Evolutionary conservation across 1,140 invertebrate genomes (phyloP), one percentile per base, ranked within the genome.

Genomic region (Doryteuthis pealeii): DNA sequence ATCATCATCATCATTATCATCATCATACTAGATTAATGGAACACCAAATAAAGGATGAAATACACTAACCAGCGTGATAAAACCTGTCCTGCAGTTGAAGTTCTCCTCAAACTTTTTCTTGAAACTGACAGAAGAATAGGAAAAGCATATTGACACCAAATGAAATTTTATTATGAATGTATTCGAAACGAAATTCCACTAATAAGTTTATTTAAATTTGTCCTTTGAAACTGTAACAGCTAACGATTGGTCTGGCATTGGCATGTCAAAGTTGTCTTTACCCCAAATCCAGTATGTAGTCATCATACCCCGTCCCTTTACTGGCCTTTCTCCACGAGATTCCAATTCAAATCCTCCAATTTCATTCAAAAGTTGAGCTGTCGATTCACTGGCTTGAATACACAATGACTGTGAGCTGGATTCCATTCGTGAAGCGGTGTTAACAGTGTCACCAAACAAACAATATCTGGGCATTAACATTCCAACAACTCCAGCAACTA

Each of bases 381-480:
- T 97, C 8, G 90, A 91, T 0, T 93, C 91, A 81, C 95, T 97
- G 2, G 98, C 94, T 86, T 99, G 97, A 74, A 99, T 98, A 87
- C 92, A 94, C 10, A 98, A 87, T 26, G 96, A 94, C 93, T 54
- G 67, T 70, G 76, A 79, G 35, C 68, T 76, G 30, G 75, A 78
- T 35, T 89, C n/a, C n/a, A n/a, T n/a, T n/a, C n/a, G n/a, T n/a
- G n/a, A n/a, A n/a, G n/a, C n/a, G n/a, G n/a, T n/a, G 76, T 90
- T 90, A 0, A 90, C 89, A 1, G 95, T 95, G 84, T 97, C 95
- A 0, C 95, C 95, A 92, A 90, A 90, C 31, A 91, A 84, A 79
- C 89, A 90, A 76, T 90, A 91, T 77, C 90, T 84, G 0, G 90
- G n/a, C n/a, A n/a, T n/a, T n/a, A n/a, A n/a, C n/a, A n/a, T n/a